Evolutionary conservation across 2,797 vertebrate genomes (phyloP).

Genomic region (Myotis daubentonii): DNA sequence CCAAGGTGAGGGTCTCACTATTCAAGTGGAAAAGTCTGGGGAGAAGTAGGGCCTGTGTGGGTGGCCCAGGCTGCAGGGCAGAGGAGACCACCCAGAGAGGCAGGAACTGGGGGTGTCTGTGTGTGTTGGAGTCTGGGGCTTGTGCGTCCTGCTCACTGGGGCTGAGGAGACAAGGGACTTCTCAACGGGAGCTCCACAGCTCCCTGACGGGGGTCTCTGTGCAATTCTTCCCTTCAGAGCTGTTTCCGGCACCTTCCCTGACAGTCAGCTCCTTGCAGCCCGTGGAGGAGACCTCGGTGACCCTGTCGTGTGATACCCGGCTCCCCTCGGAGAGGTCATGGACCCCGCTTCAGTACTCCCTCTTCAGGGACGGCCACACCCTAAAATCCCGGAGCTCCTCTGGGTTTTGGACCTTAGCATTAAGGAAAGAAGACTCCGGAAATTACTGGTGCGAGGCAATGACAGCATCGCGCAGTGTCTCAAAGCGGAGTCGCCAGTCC

Average conservation of each 20-base stretch:
- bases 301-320: neutral
- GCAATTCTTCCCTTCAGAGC: constrained; percentile 26
- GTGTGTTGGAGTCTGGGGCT: neutral
- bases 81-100: neutral
- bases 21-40: neutral
- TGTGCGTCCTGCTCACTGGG: neutral
- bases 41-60: too few relatives aligned
- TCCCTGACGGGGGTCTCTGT: neutral
- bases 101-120: neutral
- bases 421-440: constrained; percentile 10
- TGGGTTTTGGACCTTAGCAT: neutral
- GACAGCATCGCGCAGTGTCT: neutral
- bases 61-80: neutral
- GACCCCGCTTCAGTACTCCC: neutral
- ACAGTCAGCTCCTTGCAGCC: neutral
- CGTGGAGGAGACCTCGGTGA: neutral
- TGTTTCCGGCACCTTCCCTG: constrained; percentile 38
- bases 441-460: constrained; percentile 3
- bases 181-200: neutral
- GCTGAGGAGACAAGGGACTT: neutral
- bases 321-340: neutral
- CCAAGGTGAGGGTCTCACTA: neutral
- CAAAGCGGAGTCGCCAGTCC: neutral
- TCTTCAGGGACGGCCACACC: neutral
- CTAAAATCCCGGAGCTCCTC: neutral